phyloP scores from a whole-genome alignment of 2,888 invertebrate genomes.

The Andrena fulva region DNA sequence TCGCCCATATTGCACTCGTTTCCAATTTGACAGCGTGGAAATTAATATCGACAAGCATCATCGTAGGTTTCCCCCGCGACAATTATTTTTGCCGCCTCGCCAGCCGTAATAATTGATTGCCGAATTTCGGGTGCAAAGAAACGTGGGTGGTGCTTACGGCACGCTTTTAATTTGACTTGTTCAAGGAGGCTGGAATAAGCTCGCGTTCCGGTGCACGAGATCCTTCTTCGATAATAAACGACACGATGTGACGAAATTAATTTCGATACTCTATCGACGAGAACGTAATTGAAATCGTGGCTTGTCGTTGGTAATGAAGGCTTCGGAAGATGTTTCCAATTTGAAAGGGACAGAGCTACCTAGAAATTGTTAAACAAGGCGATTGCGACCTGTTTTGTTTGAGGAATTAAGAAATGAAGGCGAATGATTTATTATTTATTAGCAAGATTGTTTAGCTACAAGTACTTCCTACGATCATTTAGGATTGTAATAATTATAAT shows the following conservation, averaged over 20 bases:
- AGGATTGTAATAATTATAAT: no score
- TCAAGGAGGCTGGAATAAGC: conserved; percentile 4
- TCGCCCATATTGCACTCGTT: not conserved
- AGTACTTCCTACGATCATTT: no score
- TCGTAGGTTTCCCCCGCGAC: not conserved
- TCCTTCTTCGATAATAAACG: not conserved
- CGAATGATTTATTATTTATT: no score
- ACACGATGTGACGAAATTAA: not conserved
- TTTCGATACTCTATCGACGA: not conserved
- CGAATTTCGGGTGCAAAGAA: conserved; percentile 37
- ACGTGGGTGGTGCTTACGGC: conserved; percentile 4
- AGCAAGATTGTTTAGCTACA: no score
- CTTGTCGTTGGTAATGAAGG: not conserved
- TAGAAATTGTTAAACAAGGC: no score
- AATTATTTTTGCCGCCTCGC: conserved; percentile 42
- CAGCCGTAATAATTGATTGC: conserved; percentile 53
- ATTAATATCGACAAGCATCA: conserved; percentile 26
- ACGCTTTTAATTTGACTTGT: conserved; percentile 27
- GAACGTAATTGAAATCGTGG: not conserved
- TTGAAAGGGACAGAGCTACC: no score
- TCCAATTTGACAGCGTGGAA: conserved; percentile 35
- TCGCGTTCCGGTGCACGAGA: not conserved
- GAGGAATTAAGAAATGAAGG: no score
- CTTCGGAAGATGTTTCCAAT: not conserved
- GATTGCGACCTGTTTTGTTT: no score